Conservation (phyloP, 92 coral and sea anemone species). For the Phymanthus crucifer region DNA sequence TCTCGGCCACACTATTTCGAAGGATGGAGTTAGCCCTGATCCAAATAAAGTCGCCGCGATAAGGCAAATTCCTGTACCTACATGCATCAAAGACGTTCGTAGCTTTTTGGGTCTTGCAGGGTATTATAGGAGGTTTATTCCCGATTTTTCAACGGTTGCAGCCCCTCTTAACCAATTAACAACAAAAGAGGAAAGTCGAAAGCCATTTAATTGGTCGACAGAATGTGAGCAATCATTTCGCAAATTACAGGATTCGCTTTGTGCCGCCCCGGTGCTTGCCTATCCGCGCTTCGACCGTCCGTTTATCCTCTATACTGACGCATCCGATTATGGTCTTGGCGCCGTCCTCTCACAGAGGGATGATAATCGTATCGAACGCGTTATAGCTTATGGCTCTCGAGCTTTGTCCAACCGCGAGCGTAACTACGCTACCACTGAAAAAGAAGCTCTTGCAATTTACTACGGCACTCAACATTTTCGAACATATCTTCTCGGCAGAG, state of each 20-base stretch:
- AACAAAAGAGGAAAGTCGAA: not conserved
- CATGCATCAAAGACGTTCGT: not conserved
- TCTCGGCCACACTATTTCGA: not conserved
- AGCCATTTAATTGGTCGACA: constrained; percentile 30
- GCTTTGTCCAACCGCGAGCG: constrained; percentile 25
- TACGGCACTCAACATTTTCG: constrained; percentile 30
- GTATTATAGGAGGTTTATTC: too few species aligned
- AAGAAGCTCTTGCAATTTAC: constrained; percentile 39
- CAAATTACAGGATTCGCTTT: not conserved
- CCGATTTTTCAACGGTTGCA: not conserved
- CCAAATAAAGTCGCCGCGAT: not conserved
- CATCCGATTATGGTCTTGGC: constrained; percentile 30
- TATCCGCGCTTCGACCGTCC: constrained; percentile 32
- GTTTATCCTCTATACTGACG: constrained; percentile 35
- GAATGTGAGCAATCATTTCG: constrained; percentile 36
- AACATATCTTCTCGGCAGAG: constrained; percentile 14
- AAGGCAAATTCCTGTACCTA: not conserved
- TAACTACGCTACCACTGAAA: constrained; percentile 29
- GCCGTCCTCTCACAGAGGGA: constrained; percentile 39
- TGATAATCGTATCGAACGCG: constrained; percentile 23
- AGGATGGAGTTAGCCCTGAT: not conserved
- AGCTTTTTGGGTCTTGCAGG: not conserved
- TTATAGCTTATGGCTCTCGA: constrained; percentile 34
- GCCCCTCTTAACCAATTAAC: constrained; percentile 36
- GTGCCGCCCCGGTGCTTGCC: constrained; percentile 23